These are phyloP conservation scores for Leptopilina myrica DNA, from an alignment of 2,888 invertebrate genomes.

Conservation along the genomic window DNA sequence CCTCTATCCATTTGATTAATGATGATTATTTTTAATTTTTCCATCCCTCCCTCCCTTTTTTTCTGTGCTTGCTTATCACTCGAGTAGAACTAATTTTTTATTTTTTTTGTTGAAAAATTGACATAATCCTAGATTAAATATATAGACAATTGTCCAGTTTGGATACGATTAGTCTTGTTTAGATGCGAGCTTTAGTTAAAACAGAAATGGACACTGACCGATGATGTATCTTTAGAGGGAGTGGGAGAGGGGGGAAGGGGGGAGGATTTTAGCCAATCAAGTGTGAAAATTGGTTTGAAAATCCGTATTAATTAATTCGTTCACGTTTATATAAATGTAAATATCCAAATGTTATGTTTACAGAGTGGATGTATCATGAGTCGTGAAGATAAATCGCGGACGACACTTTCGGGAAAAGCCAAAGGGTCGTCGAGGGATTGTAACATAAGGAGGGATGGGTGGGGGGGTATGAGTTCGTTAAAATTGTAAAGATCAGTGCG, in stretches of 20 bases:
- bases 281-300: conserved; percentile 56
- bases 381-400: conserved; percentile 46
- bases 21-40: too few species aligned
- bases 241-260: too few species aligned
- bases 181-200: conserved; percentile 66
- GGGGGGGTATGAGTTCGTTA: conserved; percentile 59
- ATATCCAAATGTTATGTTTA: not conserved
- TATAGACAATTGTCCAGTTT: conserved; percentile 33
- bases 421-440: conserved; percentile 28
- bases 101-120: conserved; percentile 6
- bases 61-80: too few species aligned
- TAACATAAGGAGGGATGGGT: not conserved
- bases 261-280: conserved; percentile 14
- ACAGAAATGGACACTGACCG: conserved; percentile 72
- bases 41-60: too few species aligned
- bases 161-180: conserved; percentile 62
- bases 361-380: not conserved
- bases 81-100: not conserved
- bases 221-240: conserved; percentile 59
- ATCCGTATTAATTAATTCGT: conserved; percentile 65
- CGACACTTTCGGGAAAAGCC: conserved; percentile 15
- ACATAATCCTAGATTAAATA: conserved; percentile 65
- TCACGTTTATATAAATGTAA: conserved; percentile 14
- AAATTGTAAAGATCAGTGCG: conserved; percentile 69
- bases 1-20: too few species aligned